Evolutionary conservation across 2,797 vertebrate genomes (phyloP), one percentile per base, ranked within the genome.

Genomic region (Lepus townsendii): DNA sequence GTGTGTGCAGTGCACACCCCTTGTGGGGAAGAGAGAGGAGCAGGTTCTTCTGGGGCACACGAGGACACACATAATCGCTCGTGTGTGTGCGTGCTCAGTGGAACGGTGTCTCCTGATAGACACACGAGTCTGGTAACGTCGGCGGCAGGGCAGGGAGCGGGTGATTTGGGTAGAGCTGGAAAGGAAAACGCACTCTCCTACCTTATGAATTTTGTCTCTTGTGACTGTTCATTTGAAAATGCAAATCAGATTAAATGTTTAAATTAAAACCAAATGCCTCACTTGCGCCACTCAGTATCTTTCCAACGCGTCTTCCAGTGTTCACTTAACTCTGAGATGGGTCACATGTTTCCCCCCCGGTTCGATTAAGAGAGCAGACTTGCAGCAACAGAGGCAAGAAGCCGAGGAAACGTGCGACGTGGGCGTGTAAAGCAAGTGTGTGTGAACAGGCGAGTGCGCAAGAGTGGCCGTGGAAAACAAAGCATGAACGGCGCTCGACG

Each of bases 181-280:
- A 87, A n/a, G 62, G 62, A 87, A 30, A 75, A 1, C 24, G 83
- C 9, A 7, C 35, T 79, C 68, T 87, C 54, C 60, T 75, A 66
- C 52, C 35, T 92, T 87, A 69, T 73, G 63, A 83, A 35, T 83
- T 92, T 62, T 86, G 73, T 87, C 50, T 83, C 71, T 47, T 69
- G 76, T 50, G 60, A 78, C 17, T 54, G 26, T 47, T 79, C 80
- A 65, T 72, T 69, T 93, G 38, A 32, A 80, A 83, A 75, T 47
- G n/a, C 42, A 89, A 88, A 42, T 72, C 32, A 73, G 90, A 78
- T 30, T 73, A 24, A 88, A 77, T 62, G 91, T 88, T 68, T 7
- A 87, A 87, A 77, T 90, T 73, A 73, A 73, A 68, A 82, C 60
- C 16, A 85, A 52, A 66, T 73, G 47, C 38, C 72, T 77, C 16